Base-by-base conservation (phyloP, 2,113 vertebrate genomes). In the Nymphicus hollandicus region DNA sequence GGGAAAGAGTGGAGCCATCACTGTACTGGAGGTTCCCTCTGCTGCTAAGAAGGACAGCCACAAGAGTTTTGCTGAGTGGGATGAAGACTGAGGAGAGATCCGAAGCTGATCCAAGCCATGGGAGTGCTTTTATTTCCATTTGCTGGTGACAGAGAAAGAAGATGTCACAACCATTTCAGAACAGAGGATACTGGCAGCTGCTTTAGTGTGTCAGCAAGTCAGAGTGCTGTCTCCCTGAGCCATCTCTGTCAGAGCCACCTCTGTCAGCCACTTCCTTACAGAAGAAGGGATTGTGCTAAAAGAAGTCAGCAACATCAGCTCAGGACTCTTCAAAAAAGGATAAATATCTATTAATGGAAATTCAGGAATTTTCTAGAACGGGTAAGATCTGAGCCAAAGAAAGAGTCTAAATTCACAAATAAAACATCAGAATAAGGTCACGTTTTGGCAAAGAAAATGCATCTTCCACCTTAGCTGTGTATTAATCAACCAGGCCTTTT, bases 401-500 rank as follows among this genome's bases (percentile, higher is more conserved):
- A 41, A 41, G 22, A n/a, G 5, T n/a, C 25, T 88, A 76, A 84
- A 87, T 63, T 63, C 81, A 56, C 49, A 81, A 90, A 81, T 52
- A 85, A 93, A 91, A 49, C 16, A 44, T 63, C 28, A 68, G 49
- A 76, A 10, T 84, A 85, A 74, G 76, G 31, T 41, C 47, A 55
- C 8, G 7, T 85, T 94, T 91, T 79, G 64, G 28, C 65, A 86
- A 95, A 50, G 29, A 35, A 91, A 76, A 66, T 68, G 35, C 9
- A 65, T 82, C 58, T 23, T 31, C 33, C 27, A 91, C 88, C 61
- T 91, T 68, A 85, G 71, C 11, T 43, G 9, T 94, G n/a, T 81
- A 79, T 94, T 95, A 85, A 94, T 96, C 95, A 94, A 93, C 12
- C 13, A 53, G 31, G 20, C 11, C 14, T 95, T 83, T 81, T 81